phyloP scores from a whole-genome alignment of 2,797 vertebrate species.

The Gobionotothen gibberifrons region DNA sequence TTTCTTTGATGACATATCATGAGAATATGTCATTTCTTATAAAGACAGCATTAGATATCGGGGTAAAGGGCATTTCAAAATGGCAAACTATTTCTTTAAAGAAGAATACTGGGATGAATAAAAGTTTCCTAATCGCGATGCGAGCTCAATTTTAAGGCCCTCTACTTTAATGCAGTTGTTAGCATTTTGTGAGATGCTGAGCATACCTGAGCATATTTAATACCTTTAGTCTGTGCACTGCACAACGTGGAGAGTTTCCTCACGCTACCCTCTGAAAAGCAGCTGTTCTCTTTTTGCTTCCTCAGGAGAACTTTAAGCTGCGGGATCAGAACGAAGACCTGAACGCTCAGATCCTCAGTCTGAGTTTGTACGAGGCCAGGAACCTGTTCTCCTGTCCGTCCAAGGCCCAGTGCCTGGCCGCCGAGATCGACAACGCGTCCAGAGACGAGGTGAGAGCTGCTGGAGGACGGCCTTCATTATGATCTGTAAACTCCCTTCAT shows the following conservation, averaged over 20 bases:
- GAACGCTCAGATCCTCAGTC: constrained; percentile 95
- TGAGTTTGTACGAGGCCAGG: constrained; percentile 97
- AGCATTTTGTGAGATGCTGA: no score
- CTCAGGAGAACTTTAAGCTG: constrained; percentile 94
- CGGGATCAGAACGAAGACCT: constrained; percentile 97
- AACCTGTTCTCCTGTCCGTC: constrained; percentile 94
- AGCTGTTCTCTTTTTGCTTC: background rate
- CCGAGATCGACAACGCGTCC: constrained; percentile 97
- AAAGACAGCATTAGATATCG: no score
- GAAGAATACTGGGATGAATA: no score
- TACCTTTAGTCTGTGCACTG: background rate
- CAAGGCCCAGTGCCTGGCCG: constrained; percentile 97
- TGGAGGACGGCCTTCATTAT: background rate
- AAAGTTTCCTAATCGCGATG: no score
- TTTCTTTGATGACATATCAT: no score
- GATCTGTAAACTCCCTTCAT: no score
- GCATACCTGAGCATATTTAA: background rate
- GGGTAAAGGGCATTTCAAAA: no score
- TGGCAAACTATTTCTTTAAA: no score
- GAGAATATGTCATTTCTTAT: no score
- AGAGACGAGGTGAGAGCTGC: constrained; percentile 91
- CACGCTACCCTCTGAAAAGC: background rate
- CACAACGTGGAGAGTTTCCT: background rate
- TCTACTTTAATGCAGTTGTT: no score
- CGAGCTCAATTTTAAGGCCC: no score